These are phyloP conservation scores for Saccostrea glomerata DNA, from an alignment of 1,140 invertebrate genomes.

Conservation along the genomic window DNA sequence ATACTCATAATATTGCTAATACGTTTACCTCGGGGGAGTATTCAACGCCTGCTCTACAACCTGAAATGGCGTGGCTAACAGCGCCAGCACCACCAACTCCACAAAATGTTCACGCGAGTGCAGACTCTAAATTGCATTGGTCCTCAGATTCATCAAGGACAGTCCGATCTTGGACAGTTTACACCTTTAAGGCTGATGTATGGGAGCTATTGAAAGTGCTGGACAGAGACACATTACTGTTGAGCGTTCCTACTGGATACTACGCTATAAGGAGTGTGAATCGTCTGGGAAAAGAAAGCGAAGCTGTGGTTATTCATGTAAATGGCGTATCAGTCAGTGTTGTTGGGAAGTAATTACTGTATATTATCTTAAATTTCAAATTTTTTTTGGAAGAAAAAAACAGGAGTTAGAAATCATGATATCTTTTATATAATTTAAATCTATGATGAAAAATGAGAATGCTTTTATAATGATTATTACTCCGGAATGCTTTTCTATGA, in stretches of 20 bases:
- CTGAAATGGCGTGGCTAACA: conserved; percentile 67
- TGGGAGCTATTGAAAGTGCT: conserved; percentile 54
- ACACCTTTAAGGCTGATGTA: conserved; percentile 47
- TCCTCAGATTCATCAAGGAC: conserved; percentile 15
- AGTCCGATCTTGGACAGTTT: conserved; percentile 58
- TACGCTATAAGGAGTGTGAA: conserved; percentile 55
- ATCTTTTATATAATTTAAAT: too few relatives aligned
- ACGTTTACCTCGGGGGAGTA: conserved; percentile 61
- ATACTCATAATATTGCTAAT: conserved; percentile 66
- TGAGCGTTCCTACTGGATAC: conserved; percentile 3
- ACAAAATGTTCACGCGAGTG: conserved; percentile 45
- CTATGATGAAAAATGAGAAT: too few relatives aligned
- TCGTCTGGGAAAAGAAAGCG: conserved; percentile 50
- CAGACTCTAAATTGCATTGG: conserved; percentile 52
- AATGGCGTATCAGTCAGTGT: background rate
- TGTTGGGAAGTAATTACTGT: background rate
- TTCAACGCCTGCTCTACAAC: conserved; percentile 59
- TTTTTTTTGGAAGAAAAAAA: too few relatives aligned
- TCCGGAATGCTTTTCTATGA: too few relatives aligned
- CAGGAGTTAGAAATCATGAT: too few relatives aligned
- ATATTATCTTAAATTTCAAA: too few relatives aligned
- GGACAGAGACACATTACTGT: conserved; percentile 19
- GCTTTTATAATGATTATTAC: too few relatives aligned
- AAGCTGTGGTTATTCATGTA: background rate
- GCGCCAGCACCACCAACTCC: conserved; percentile 32